Evolutionary conservation across 1,140 invertebrate genomes (phyloP).

Genomic region (Hylaeus anthracinus): DNA sequence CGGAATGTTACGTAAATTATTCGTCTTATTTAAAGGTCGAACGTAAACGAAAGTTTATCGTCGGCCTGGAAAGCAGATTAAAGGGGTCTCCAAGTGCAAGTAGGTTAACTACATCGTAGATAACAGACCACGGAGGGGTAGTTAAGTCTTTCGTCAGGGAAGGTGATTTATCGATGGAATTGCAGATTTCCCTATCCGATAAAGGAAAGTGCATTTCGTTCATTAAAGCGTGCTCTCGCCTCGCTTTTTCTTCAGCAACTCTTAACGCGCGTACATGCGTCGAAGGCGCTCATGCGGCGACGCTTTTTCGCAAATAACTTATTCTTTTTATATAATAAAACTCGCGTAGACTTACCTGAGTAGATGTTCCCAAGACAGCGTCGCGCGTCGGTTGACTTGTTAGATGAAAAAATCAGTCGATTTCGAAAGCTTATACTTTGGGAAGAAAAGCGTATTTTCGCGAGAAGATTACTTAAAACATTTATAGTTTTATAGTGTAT

Average conservation of each 20-base stretch:
- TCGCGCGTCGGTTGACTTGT: too few species aligned
- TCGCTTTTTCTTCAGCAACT: slow-evolving; percentile 11
- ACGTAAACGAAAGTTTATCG: slow-evolving; percentile 36
- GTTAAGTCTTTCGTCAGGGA: slow-evolving; percentile 19
- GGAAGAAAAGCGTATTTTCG: too few species aligned
- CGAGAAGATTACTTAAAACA: too few species aligned
- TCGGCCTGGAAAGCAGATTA: slow-evolving; percentile 11
- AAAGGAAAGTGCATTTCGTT: slow-evolving; percentile 33
- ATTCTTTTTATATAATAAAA: background rate
- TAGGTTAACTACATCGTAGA: slow-evolving; percentile 45
- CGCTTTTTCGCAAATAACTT: background rate
- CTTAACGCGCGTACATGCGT: background rate
- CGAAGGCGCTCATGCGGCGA: background rate
- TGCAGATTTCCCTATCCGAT: slow-evolving; percentile 27
- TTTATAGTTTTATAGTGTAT: too few species aligned
- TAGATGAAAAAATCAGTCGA: too few species aligned
- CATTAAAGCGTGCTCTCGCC: slow-evolving; percentile 12
- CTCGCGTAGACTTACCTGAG: background rate
- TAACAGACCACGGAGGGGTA: slow-evolving; percentile 22
- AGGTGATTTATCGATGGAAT: slow-evolving; percentile 30
- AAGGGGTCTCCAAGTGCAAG: slow-evolving; percentile 33
- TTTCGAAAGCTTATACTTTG: too few species aligned
- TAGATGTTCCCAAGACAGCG: background rate
- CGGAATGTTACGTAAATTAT: background rate
- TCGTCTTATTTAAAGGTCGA: slow-evolving; percentile 24